These are phyloP conservation scores for Harpegnathos saltator DNA, from an alignment of 1,140 invertebrate genomes.

Conservation along the genomic window DNA sequence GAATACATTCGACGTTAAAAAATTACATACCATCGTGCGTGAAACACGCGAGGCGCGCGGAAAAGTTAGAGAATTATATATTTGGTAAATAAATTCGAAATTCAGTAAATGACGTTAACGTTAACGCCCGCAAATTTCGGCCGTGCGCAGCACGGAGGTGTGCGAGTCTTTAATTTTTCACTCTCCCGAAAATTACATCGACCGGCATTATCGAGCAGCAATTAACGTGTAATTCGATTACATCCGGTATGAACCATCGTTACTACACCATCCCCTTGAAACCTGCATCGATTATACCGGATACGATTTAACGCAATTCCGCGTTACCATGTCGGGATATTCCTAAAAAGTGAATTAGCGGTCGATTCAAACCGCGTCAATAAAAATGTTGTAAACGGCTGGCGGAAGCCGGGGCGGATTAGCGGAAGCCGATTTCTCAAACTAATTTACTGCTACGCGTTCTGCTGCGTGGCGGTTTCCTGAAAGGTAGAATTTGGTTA, in stretches of 20 bases:
- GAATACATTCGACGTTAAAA: too few relatives aligned
- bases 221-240: constrained; percentile 48
- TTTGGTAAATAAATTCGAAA: too few relatives aligned
- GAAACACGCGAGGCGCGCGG: too few relatives aligned
- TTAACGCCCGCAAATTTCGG: not conserved
- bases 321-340: constrained; percentile 37
- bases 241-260: constrained; percentile 30
- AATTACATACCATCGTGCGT: too few relatives aligned
- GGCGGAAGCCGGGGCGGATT: constrained; percentile 38
- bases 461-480: constrained; percentile 16
- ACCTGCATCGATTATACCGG: constrained; percentile 40
- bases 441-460: constrained; percentile 49
- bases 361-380: constrained; percentile 53
- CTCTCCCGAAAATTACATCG: constrained; percentile 32
- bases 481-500: constrained; percentile 39
- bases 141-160: not conserved
- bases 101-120: not conserved
- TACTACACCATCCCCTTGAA: constrained; percentile 48
- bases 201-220: constrained; percentile 37
- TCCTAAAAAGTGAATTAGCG: constrained; percentile 44
- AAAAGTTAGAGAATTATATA: too few relatives aligned
- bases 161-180: constrained; percentile 4
- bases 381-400: constrained; percentile 53
- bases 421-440: constrained; percentile 52
- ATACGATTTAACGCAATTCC: constrained; percentile 34